These are phyloP conservation scores for Philypnodon macrostomus DNA, from an alignment of 2,797 vertebrate species.

Conservation along the genomic window DNA sequence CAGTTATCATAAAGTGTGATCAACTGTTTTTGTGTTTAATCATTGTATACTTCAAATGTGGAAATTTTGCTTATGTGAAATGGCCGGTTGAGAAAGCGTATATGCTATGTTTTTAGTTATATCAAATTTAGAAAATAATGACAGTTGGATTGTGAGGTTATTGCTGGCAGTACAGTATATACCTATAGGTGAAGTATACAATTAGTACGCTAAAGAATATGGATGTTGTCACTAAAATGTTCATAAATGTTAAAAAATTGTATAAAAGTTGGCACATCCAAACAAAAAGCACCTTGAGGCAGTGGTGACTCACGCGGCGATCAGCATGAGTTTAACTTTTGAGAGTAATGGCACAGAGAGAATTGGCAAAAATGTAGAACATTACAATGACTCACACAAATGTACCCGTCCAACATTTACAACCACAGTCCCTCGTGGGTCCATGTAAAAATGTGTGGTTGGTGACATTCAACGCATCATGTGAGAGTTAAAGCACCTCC, in stretches of 20 bases:
- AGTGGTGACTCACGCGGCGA: too few relatives aligned
- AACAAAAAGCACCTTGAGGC: too few relatives aligned
- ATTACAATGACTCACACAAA: not conserved
- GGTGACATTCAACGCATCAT: conserved; percentile 18
- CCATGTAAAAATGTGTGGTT: conserved; percentile 8
- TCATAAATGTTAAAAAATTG: not conserved
- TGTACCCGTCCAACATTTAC: not conserved
- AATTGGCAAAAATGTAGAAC: conserved; percentile 14
- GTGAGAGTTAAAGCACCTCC: not conserved
- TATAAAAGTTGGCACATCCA: too few relatives aligned
- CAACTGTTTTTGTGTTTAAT: too few relatives aligned
- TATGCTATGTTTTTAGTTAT: not conserved
- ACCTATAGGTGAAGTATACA: not conserved
- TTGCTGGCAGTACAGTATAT: conserved; percentile 3
- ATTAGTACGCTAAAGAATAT: too few relatives aligned
- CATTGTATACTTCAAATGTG: too few relatives aligned
- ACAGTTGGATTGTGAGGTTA: conserved; percentile 1
- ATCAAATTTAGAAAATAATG: not conserved
- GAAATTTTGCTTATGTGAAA: too few relatives aligned
- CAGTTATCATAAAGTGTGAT: too few relatives aligned
- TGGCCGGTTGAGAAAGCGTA: too few relatives aligned
- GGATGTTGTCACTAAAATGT: not conserved
- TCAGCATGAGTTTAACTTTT: too few relatives aligned
- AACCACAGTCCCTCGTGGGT: not conserved
- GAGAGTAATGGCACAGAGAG: conserved; percentile 46